These are phyloP conservation scores for Yponomeuta sedellus DNA, from an alignment of 2,888 invertebrate genomes.

Conservation along the genomic window DNA sequence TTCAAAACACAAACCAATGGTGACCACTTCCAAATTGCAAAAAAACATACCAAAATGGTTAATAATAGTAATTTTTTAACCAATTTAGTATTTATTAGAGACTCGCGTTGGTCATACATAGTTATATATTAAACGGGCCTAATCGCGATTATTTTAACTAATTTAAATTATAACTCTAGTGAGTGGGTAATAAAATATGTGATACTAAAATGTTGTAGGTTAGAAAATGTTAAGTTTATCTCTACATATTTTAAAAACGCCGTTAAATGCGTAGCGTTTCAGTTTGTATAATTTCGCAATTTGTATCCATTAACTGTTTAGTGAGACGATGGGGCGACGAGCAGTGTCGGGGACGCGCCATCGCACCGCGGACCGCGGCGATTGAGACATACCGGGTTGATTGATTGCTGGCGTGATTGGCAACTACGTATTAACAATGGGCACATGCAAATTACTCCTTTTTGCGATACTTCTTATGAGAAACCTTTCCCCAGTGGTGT, in stretches of 20 bases:
- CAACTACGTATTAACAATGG: constrained; percentile 50
- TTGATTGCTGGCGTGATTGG: constrained; percentile 66
- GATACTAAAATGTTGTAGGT: not conserved
- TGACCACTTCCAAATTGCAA: no score
- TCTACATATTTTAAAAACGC: constrained; percentile 37
- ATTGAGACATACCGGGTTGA: constrained; percentile 71
- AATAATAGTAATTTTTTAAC: not conserved
- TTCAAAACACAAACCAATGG: no score
- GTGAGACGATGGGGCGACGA: constrained; percentile 37
- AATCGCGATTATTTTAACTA: no score
- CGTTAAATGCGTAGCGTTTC: constrained; percentile 41
- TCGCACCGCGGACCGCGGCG: constrained; percentile 43
- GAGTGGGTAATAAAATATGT: not conserved
- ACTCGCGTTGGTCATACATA: no score
- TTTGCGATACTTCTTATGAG: constrained; percentile 39
- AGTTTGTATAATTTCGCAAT: constrained; percentile 62
- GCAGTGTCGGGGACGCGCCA: constrained; percentile 26
- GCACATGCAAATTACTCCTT: constrained; percentile 47
- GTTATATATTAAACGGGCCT: no score
- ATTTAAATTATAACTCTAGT: constrained; percentile 4
- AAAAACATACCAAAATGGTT: no score
- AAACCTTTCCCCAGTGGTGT: constrained; percentile 40
- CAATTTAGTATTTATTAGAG: no score
- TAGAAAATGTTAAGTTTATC: constrained; percentile 1
- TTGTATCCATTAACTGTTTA: constrained; percentile 68